Conservation (phyloP, 1,140 invertebrate genomes). For the Sitophilus oryzae region DNA sequence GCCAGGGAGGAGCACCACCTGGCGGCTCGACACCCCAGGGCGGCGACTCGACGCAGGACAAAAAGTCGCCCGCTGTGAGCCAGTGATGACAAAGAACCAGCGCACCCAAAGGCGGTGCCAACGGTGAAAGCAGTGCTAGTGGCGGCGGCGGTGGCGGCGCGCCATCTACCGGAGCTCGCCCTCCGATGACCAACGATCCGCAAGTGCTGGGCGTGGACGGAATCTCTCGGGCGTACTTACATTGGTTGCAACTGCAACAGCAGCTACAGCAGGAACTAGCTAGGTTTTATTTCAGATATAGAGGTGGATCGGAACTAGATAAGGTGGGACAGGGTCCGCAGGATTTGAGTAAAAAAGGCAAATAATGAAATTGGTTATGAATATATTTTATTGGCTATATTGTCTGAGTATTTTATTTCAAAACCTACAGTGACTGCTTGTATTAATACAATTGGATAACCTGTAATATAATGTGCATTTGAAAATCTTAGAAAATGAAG, state of each 20-base stretch:
- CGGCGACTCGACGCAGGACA: slow-evolving; percentile 58
- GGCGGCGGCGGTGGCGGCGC: neutral
- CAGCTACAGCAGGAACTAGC: slow-evolving; percentile 21
- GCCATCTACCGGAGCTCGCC: neutral
- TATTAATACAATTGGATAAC: too few species aligned
- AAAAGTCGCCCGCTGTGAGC: slow-evolving; percentile 74
- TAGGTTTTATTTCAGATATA: slow-evolving; percentile 18
- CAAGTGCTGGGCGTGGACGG: slow-evolving; percentile 10
- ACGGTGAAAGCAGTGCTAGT: slow-evolving; percentile 8
- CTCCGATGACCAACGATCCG: neutral
- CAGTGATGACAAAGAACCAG: slow-evolving; percentile 52
- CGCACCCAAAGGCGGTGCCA: slow-evolving; percentile 22
- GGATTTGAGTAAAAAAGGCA: slow-evolving; percentile 20
- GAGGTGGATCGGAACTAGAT: neutral
- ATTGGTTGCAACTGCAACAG: slow-evolving; percentile 20
- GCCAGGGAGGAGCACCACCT: slow-evolving; percentile 46
- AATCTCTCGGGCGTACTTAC: slow-evolving; percentile 18
- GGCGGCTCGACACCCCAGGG: slow-evolving; percentile 59
- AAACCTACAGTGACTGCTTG: too few species aligned
- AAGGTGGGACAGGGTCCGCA: slow-evolving; percentile 7
- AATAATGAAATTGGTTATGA: slow-evolving; percentile 8
- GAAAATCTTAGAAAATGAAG: too few species aligned
- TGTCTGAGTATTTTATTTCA: too few species aligned
- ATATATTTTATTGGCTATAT: neutral
- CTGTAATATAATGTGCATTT: too few species aligned